phyloP scores from a whole-genome alignment of 1,140 invertebrate genomes.

The Drosophila bocqueti region DNA sequence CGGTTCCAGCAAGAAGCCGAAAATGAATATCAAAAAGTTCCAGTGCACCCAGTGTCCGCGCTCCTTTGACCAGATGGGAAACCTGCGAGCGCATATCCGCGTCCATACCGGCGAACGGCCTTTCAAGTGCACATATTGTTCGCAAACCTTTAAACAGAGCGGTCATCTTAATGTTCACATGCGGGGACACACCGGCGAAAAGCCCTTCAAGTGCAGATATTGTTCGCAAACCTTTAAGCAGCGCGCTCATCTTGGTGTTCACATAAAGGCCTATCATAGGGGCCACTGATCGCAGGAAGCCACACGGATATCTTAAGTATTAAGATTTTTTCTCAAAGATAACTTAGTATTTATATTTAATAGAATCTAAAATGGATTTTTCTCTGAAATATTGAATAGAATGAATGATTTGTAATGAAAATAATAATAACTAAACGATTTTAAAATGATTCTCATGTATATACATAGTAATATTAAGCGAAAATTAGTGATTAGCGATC shows the following conservation, averaged over 20 bases:
- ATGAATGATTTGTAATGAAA: not conserved
- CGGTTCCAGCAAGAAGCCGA: not conserved
- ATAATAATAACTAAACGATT: not conserved
- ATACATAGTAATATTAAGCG: not conserved
- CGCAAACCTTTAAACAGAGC: not conserved
- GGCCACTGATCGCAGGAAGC: not conserved
- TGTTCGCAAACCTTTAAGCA: not conserved
- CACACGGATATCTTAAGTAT: not conserved
- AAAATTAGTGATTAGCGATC: not conserved
- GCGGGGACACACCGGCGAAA: conserved; percentile 1
- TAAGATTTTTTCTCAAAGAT: not conserved
- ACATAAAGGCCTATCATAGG: not conserved
- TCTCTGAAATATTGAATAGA: not conserved
- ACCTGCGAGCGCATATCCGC: conserved; percentile 1
- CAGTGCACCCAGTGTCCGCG: conserved; percentile 7
- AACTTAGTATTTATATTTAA: not conserved
- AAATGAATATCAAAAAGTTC: not conserved
- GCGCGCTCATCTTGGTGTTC: too few relatives aligned
- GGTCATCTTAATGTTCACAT: not conserved
- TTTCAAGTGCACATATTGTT: conserved; percentile 2
- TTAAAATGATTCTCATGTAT: not conserved
- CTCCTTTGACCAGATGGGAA: conserved; percentile 15
- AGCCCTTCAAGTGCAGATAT: not conserved
- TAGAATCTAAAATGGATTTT: too few relatives aligned
- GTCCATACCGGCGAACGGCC: conserved; percentile 26